A percentile compares a stretch with the other conserved stretches of the same genome.
phyloP scores from a whole-genome alignment of 1,140 invertebrate species.

The Heterodera schachtii region DNA sequence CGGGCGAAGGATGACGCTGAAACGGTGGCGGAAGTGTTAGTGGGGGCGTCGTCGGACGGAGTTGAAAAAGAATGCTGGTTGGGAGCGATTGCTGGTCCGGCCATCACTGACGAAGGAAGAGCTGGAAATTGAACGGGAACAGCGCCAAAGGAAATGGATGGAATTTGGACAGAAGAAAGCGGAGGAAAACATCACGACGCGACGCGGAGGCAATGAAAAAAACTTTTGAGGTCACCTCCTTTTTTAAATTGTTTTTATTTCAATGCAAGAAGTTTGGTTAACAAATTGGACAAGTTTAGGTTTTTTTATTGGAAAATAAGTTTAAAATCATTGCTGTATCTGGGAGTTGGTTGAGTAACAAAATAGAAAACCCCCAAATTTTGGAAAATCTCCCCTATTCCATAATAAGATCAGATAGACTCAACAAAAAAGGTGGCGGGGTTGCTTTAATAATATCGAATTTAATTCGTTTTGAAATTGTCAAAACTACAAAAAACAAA shows the following conservation, averaged over 20 bases:
- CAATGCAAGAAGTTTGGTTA: conserved; percentile 19
- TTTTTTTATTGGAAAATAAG: not conserved
- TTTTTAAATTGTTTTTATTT: not conserved
- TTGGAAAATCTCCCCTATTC: not conserved
- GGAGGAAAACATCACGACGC: too few relatives aligned
- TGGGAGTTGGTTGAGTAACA: not conserved
- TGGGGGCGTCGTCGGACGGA: too few relatives aligned
- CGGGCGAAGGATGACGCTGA: too few relatives aligned
- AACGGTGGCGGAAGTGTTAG: too few relatives aligned
- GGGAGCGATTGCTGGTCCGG: too few relatives aligned
- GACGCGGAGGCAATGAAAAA: too few relatives aligned
- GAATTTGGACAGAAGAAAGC: too few relatives aligned
- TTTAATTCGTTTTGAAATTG: not conserved
- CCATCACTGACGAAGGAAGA: too few relatives aligned
- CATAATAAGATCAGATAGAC: conserved; percentile 12
- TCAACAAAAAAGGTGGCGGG: not conserved
- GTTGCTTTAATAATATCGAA: not conserved
- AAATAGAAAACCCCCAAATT: not conserved
- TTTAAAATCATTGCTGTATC: conserved; percentile 1
- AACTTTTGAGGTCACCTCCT: too few relatives aligned
- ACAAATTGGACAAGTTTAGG: not conserved
- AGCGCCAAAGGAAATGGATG: too few relatives aligned
- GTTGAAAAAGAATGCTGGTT: too few relatives aligned
- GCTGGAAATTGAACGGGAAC: too few relatives aligned
- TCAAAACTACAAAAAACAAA: not conserved